Conservation (phyloP, 2,797 vertebrate genomes). For the Semotilus atromaculatus region DNA sequence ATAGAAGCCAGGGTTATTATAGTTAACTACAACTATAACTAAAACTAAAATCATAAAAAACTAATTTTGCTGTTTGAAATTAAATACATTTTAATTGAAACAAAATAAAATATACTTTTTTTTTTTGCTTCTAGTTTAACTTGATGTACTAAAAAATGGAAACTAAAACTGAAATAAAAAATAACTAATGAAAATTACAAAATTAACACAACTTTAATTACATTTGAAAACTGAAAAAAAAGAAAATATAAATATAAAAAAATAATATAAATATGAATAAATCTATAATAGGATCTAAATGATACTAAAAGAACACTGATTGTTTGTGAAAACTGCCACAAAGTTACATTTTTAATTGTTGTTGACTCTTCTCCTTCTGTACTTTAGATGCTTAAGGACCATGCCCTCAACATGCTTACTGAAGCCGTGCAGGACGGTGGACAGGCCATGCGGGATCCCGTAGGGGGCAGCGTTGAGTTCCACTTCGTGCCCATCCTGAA, state of each 20-base stretch:
- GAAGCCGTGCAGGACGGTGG: conserved; percentile 92
- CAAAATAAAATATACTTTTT: not conserved
- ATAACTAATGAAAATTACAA: not conserved
- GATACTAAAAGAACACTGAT: not conserved
- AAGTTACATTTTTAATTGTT: not conserved
- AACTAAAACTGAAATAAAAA: not conserved
- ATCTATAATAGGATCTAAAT: not conserved
- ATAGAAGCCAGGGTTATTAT: not conserved
- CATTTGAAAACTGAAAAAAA: not conserved
- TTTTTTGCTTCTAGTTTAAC: not conserved
- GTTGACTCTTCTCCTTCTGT: conserved; percentile 20
- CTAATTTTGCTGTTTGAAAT: not conserved
- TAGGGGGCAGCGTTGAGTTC: conserved; percentile 94
- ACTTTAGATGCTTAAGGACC: conserved; percentile 80
- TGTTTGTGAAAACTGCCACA: not conserved
- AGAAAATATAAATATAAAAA: not conserved
- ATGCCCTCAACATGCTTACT: conserved; percentile 88
- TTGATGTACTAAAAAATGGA: not conserved
- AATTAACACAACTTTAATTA: not conserved
- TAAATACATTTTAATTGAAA: not conserved
- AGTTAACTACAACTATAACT: not conserved
- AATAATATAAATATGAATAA: not conserved
- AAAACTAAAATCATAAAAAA: not conserved
- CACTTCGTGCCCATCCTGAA: conserved; percentile 94
- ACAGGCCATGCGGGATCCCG: conserved; percentile 91